Evolutionary conservation across 2,888 invertebrate genomes (phyloP), one percentile per base, ranked within the genome.

Genomic region (Scotopteryx bipunctaria): DNA sequence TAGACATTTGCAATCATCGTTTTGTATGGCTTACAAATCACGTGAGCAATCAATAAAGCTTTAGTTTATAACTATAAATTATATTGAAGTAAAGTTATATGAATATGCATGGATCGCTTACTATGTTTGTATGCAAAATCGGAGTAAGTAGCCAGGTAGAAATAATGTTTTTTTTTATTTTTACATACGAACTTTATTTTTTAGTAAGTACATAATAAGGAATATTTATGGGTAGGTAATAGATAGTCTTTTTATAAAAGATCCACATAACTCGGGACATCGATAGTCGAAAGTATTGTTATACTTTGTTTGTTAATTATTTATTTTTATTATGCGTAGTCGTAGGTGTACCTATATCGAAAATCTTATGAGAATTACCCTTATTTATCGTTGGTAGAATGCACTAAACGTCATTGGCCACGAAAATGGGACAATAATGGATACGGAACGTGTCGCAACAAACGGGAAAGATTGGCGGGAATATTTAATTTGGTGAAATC

Each of bases 1-100:
- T 62, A 55, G 58, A 63, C 59, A 48, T 55, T 55, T 58, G 37
- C 41, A 53, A 54, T 55, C 61, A 59, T 52, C 54, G 59, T 49
- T 53, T 50, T 55, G 47, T 59, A 55, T 58, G 55, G 48, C 54
- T 56, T 58, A 19, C 48, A 54, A 43, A 44, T 54, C 55, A 62
- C 55, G 61, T 62, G 55, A 57, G 57, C 41, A 57, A 46, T 49
- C 29, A 13, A 5, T 27, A 25, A 15, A 58, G 38, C 42, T 40
- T 54, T 52, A 49, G 45, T 43, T 48, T 25, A n/a, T n/a, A n/a
- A n/a, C n/a, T n/a, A n/a, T n/a, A n/a, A n/a, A n/a, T n/a, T 38
- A 29, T 49, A 48, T 38, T 2, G 43, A 52, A 37, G 13, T 17
- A 13, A 17, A 23, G 8, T 44, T 56, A 32, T 33, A 25, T 13